Percentiles rank a stretch among this genome's conserved stretches.
These are phyloP conservation scores for Tanypteryx hageni DNA, from an alignment of 2,888 invertebrate species.

Conservation along the genomic window DNA sequence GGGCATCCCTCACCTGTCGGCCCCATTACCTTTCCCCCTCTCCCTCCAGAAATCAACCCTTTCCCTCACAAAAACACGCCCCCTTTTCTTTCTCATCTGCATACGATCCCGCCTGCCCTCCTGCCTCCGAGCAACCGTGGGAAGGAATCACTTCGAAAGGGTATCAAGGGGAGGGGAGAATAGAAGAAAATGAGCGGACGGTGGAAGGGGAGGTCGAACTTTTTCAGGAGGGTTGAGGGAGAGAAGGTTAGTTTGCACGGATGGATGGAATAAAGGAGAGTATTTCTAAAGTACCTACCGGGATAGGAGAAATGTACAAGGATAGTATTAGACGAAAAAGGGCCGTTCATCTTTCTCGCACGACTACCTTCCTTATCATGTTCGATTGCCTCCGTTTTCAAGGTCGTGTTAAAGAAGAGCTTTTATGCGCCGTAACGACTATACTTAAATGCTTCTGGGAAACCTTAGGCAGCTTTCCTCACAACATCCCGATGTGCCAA, in stretches of 20 bases:
- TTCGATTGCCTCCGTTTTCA: conserved; percentile 4
- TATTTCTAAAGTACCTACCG: conserved; percentile 1
- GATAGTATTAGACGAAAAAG: not conserved
- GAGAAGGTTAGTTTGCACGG: not conserved
- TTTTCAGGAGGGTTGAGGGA: not conserved
- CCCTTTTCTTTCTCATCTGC: not conserved
- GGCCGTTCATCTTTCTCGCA: not conserved
- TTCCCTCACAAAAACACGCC: conserved; percentile 16
- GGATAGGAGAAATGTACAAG: not conserved
- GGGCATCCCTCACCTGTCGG: conserved; percentile 34
- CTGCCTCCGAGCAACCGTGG: conserved; percentile 1
- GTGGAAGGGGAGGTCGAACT: not conserved
- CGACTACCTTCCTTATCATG: not conserved
- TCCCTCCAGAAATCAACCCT: not conserved
- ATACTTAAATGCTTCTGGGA: not conserved
- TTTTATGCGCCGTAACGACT: not conserved
- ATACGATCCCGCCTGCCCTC: not conserved
- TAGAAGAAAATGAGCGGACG: not conserved
- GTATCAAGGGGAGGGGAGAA: not conserved
- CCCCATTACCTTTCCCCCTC: not conserved
- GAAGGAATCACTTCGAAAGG: conserved; percentile 3
- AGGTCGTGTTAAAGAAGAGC: not conserved
- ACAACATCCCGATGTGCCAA: no score
- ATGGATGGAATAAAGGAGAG: conserved; percentile 1
- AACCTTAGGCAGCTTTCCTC: not conserved